phyloP scores from a whole-genome alignment of 1,140 invertebrate species.

The Euborellia annulipes region DNA sequence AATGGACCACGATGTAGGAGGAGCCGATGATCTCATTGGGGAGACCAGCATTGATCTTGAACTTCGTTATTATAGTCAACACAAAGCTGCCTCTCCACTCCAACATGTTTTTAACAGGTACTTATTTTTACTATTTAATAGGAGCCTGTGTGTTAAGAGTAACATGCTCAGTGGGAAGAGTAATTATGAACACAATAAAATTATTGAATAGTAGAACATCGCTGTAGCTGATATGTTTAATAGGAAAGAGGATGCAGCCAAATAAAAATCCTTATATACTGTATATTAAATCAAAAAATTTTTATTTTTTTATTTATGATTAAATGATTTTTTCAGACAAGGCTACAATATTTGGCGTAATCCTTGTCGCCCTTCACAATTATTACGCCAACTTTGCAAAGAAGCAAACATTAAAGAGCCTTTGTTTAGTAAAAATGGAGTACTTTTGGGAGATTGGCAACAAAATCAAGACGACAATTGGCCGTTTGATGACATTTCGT shows the following conservation, averaged over 20 bases:
- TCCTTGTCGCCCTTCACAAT: neutral
- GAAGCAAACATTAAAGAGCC: neutral
- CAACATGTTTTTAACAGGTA: neutral
- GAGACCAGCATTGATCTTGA: conserved; percentile 74
- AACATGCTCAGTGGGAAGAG: too few species aligned
- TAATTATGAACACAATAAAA: too few species aligned
- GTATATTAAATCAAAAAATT: too few species aligned
- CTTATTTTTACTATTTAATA: neutral
- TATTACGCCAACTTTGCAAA: neutral
- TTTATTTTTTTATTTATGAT: too few species aligned
- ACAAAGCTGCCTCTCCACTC: conserved; percentile 42
- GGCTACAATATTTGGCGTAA: neutral
- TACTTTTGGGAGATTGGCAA: neutral
- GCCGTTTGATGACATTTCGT: too few species aligned
- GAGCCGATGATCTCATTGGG: conserved; percentile 66
- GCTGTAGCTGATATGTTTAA: too few species aligned
- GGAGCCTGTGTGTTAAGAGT: too few species aligned
- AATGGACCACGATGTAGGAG: conserved; percentile 55
- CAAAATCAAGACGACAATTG: too few species aligned
- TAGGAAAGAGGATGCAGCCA: too few species aligned
- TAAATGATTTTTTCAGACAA: too few species aligned
- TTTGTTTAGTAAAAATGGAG: neutral
- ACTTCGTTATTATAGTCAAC: conserved; percentile 64
- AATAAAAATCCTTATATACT: too few species aligned
- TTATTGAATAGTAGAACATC: too few species aligned